Evolutionary conservation across 1,140 invertebrate species (phyloP).

Genomic region (Lasioglossum albipes): DNA sequence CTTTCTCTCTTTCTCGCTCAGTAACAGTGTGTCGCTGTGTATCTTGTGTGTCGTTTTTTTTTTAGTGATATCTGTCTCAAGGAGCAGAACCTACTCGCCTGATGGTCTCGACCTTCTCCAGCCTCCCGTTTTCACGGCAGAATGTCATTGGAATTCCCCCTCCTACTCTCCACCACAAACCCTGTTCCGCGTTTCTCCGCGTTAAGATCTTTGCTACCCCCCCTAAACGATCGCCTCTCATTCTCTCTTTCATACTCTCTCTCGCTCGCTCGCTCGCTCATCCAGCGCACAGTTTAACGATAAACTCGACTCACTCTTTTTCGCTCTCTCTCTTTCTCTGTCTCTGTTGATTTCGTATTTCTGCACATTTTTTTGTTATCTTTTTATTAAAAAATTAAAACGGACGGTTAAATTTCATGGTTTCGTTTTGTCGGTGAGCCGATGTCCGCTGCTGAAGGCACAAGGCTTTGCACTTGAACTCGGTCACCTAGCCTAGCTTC

Average conservation of each 20-base stretch:
- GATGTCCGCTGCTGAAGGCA: conserved; percentile 81
- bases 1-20: too few species aligned
- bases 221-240: background rate
- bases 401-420: conserved; percentile 79
- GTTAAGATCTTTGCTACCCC: conserved; percentile 39
- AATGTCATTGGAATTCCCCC: background rate
- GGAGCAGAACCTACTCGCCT: too few species aligned
- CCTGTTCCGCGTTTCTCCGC: conserved; percentile 36
- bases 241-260: background rate
- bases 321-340: too few species aligned
- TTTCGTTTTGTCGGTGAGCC: conserved; percentile 78
- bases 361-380: conserved; percentile 24
- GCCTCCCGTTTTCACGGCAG: background rate
- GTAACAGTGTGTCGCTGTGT: background rate
- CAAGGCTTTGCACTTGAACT: conserved; percentile 81
- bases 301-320: conserved; percentile 43
- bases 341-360: conserved; percentile 60
- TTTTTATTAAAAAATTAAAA: conserved; percentile 79
- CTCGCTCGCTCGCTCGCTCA: conserved; percentile 15
- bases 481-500: conserved; percentile 79
- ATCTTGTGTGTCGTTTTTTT: background rate
- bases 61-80: too few species aligned
- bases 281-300: conserved; percentile 62
- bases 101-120: background rate
- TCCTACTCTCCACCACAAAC: background rate